A percentile compares a stretch with the other conserved stretches of the same genome.
phyloP scores from a whole-genome alignment of 2,113 vertebrate genomes.

The Cyanoliseus patagonus region DNA sequence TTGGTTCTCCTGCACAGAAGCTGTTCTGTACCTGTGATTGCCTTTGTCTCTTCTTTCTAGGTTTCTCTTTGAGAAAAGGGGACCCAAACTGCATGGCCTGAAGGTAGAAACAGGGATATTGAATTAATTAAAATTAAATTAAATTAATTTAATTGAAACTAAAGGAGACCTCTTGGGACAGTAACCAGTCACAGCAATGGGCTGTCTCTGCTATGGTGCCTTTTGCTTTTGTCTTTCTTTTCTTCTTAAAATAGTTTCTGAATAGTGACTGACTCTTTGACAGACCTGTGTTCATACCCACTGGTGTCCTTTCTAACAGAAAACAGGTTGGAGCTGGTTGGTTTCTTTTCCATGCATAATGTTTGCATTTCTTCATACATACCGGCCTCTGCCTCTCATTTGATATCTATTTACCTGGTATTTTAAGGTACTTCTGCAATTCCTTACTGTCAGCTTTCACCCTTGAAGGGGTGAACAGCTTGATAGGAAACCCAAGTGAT shows the following conservation, averaged over 20 bases:
- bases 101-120: background rate
- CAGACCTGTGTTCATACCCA: background rate
- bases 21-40: background rate
- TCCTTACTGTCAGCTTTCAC: background rate
- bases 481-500: background rate
- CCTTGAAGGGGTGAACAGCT: background rate
- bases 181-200: background rate
- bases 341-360: background rate
- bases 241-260: background rate
- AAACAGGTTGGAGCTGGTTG: background rate
- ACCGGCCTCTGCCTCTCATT: background rate
- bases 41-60: background rate
- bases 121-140: background rate
- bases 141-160: background rate
- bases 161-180: background rate
- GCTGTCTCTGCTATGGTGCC: fast-evolving
- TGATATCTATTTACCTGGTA: background rate
- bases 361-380: background rate
- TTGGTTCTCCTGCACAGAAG: background rate
- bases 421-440: background rate
- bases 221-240: background rate
- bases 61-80: background rate
- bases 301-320: background rate
- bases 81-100: background rate
- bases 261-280: background rate